Base-by-base conservation (phyloP, 2,888 invertebrate species). In the Rhaphigaster nebulosa region DNA sequence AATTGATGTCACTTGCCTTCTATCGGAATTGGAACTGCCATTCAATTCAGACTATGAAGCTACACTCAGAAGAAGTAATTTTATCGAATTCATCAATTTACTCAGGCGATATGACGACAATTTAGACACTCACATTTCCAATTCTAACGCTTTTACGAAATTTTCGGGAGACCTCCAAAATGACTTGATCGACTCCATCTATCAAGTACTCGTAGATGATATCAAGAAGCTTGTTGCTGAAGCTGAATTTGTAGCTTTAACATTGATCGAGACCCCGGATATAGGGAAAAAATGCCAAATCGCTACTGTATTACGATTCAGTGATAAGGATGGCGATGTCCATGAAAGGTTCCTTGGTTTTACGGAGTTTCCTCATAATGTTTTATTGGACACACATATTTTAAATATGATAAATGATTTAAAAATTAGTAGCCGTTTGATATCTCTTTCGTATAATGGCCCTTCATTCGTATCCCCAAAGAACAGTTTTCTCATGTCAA, bases 321-420 rank as follows among this genome's bases (percentile, higher is more conserved):
- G 60, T 60, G 60, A 60, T 29, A n/a, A 60, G 18, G 29, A n/a
- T n/a, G 60, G 60, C n/a, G 4, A 29, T 29, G 60, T 60, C 5
- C 60, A 60, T 12, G 60, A 60, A 29, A 60, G 60, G n/a, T 60
- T 29, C 60, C 60, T 60, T 60, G 60, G 60, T 29, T 60, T 60
- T 60, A 60, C 60, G 1, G 60, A 60, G n/a, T 60, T 60, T n/a
- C 60, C 60, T n/a, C n/a, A 13, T n/a, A 60, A 60, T 60, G 3
- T 29, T 13, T 60, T 29, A 12, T n/a, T 60, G 60, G 60, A n/a
- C 29, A 3, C 60, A 60, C 12, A 60, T 60, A 60, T 60, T 60
- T 60, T 60, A 60, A 60, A 60, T 60, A 60, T 60, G 60, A 60
- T 60, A 60, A 60, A 60, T n/a, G 60, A 60, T 60, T 60, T 60